Percentiles rank a stretch among this genome's conserved stretches.
Conservation (phyloP, 2,113 vertebrate species). For the Plecturocebus donacophilus region DNA sequence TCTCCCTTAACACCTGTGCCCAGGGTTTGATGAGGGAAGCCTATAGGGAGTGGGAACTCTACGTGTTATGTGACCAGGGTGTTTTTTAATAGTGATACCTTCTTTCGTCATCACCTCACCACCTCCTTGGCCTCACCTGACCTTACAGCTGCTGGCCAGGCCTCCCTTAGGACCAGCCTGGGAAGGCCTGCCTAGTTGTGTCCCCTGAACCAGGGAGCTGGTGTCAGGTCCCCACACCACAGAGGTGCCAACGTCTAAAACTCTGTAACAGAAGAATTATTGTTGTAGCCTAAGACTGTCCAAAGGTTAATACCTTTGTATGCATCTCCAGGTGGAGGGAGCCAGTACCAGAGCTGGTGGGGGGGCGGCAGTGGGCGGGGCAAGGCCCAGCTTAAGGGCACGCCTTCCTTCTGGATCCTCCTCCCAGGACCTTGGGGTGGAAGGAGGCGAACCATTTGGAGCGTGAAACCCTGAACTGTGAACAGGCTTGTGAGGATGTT, state of each 20-base stretch:
- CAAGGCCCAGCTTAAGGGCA: rapidly evolving
- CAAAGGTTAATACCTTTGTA: background rate
- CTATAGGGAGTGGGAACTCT: too few species aligned
- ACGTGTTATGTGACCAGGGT: rapidly evolving
- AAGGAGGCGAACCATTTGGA: background rate
- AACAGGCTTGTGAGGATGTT: background rate
- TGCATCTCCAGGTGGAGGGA: background rate
- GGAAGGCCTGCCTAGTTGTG: background rate
- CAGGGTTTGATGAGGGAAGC: background rate
- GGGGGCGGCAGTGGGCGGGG: too few species aligned
- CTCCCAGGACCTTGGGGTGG: background rate
- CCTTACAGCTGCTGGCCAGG: background rate
- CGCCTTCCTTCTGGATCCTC: rapidly evolving
- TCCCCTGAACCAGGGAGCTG: background rate
- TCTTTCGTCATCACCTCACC: background rate
- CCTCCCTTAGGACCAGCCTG: background rate
- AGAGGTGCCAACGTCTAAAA: background rate
- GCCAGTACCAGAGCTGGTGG: too few species aligned
- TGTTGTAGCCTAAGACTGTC: background rate
- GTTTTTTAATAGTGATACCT: background rate
- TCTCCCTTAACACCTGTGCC: background rate
- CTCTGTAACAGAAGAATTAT: background rate
- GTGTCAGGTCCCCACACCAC: too few species aligned
- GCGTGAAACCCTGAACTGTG: rapidly evolving
- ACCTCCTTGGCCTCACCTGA: background rate